Evolutionary conservation across 2,113 vertebrate genomes (phyloP), one percentile per base, ranked within the genome.

Genomic region (Bufo gargarizans): DNA sequence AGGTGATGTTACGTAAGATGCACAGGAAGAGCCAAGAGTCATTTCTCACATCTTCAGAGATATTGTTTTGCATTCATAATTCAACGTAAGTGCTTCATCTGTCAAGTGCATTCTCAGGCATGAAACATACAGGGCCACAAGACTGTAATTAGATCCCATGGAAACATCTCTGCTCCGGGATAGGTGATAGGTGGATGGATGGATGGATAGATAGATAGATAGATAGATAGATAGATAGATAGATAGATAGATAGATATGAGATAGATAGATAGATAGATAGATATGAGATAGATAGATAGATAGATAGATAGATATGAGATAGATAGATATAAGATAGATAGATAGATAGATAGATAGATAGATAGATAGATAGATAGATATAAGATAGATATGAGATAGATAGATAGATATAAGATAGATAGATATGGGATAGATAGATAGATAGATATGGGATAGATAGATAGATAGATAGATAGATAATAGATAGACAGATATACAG

Each of bases 61-160:
- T 69, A 92, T 92, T 92, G 12, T 80, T 84, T 6, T 14, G 16
- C 65, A 88, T 90, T 87, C 91, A 93, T 93, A 86, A 93, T 94
- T 91, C 90, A 92, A 78, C 20, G 78, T 77, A 80, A 92, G 85
- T 90, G 90, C 89, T 81, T 91, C 82, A 82, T 83, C 74, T 10
- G 80, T 65, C 90, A 90, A 67, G 55, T 63, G 79, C 90, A 69
- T 91, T 92, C 91, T 90, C 80, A 81, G 92, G 90, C 82, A 80
- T 71, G 45, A 45, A 86, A 90, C 59, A 17, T 90, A 43, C 61
- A 65, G 1, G 67, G 81, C 72, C 43, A 33, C 50, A 53, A 16
- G 63, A 84, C 82, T 69, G 69, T 83, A 22, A 33, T 43, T 55
- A 69, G 82, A 81, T 76, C 72, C 47, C 16, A 61, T 45, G 22